Percentiles rank a stretch among this genome's conserved stretches.
Evolutionary conservation across 2,888 invertebrate genomes (phyloP).

Genomic region (Ceramica pisi): DNA sequence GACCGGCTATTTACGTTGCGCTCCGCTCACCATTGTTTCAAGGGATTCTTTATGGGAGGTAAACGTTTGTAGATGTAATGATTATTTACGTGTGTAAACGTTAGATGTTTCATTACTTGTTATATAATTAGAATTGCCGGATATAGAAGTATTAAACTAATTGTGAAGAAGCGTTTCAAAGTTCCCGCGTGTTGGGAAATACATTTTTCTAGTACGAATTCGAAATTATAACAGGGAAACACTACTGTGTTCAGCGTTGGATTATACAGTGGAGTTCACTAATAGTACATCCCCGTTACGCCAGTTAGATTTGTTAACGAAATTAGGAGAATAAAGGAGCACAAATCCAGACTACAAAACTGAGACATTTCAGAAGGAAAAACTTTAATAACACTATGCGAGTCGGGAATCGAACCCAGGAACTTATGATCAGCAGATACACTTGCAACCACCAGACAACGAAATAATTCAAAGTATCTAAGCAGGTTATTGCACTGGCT

Average conservation of each 20-base stretch:
- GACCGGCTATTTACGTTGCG: slow-evolving; percentile 60
- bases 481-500: neutral
- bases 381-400: neutral
- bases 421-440: neutral
- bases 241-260: no score
- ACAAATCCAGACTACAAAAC: no score
- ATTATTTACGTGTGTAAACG: slow-evolving; percentile 8
- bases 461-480: neutral
- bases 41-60: slow-evolving; percentile 51
- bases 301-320: no score
- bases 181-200: neutral
- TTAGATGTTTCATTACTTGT: neutral
- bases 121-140: neutral
- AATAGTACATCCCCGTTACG: no score
- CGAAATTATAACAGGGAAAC: no score
- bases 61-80: slow-evolving; percentile 1
- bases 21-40: slow-evolving; percentile 58
- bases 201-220: no score
- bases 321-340: no score
- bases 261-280: no score
- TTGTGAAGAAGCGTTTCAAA: neutral
- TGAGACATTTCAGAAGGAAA: neutral
- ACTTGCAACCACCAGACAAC: neutral
- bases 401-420: neutral
- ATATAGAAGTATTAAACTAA: neutral